Base-by-base conservation (phyloP, 2,113 vertebrate species). In the Chinchilla lanigera region DNA sequence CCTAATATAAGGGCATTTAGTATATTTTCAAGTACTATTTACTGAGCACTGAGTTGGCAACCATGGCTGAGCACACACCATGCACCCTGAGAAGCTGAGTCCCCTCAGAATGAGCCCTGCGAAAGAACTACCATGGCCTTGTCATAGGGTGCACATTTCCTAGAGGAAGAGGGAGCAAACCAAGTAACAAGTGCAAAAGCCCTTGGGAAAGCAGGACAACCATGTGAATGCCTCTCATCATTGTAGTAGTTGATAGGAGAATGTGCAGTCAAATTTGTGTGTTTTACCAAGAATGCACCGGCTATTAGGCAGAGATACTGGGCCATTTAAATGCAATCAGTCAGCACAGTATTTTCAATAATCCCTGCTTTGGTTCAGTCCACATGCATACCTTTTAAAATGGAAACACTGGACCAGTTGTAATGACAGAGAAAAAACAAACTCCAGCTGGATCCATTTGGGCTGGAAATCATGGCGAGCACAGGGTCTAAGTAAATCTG, bases 351-450 rank as follows among this genome's bases (percentile, higher is more conserved):
- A 80, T 94, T 98, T 96, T 89, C 95, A 96, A 93, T 93, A 97
- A 97, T 95, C 90, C 88, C 11, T 12, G 88, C 50, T 93, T 90
- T 95, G 97, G 61, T 96, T 96, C 78, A 94, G 81, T 89, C 94
- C 93, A 96, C 90, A 95, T 26, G 69, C 83, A 87, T 9, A 61
- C 90, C 86, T 96, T 95, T 93, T 73, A 82, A 97, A 97, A 97
- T 96, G 88, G 71, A 96, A 97, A 98, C 94, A 81, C 93, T 78
- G 69, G 93, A 61, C 86, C 4, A 0, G 54, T 50, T 77, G 91
- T 92, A 95, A 96, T 96, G 87, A 97, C n/a, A 60, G 94, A 63
- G 33, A 87, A 87, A 92, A 94, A 96, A 93, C 73, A 91, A 89
- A 91, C 89, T 92, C 58, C 4, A 77, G 67, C 91, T 85, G 38